Evolutionary conservation across 1,140 invertebrate genomes (phyloP).

Genomic region (Aphaenogaster floridana): DNA sequence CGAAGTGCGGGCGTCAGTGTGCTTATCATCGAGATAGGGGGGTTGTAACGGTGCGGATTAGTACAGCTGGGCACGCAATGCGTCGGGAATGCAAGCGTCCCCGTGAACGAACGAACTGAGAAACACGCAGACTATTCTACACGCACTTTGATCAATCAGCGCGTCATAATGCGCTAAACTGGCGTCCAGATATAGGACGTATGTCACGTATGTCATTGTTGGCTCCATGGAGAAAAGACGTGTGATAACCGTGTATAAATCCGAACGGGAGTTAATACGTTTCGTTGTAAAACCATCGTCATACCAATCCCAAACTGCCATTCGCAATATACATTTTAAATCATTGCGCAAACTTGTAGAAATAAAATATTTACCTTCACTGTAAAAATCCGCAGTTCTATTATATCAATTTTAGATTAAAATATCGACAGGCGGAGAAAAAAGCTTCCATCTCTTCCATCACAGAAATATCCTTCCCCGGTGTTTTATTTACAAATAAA

Average conservation of each 20-base stretch:
- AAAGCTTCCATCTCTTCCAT: background rate
- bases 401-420: constrained; percentile 29
- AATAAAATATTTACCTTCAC: constrained; percentile 12
- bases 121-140: constrained; percentile 75
- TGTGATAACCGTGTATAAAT: background rate
- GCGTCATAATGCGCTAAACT: constrained; percentile 76
- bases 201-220: constrained; percentile 8
- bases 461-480: background rate
- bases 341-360: background rate
- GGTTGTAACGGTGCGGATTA: constrained; percentile 63
- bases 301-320: background rate
- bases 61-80: constrained; percentile 77
- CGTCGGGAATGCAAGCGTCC: constrained; percentile 76
- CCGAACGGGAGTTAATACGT: background rate
- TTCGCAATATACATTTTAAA: background rate
- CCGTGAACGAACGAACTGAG: constrained; percentile 68
- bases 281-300: background rate
- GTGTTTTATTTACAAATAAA: constrained; percentile 57
- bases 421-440: background rate
- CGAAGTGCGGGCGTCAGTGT: constrained; percentile 64
- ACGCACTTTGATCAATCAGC: constrained; percentile 78
- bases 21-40: constrained; percentile 69
- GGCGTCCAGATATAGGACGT: constrained; percentile 57
- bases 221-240: background rate
- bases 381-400: background rate